These are phyloP conservation scores for Drosophila pectinifera DNA, from an alignment of 1,140 invertebrate species.

Conservation along the genomic window DNA sequence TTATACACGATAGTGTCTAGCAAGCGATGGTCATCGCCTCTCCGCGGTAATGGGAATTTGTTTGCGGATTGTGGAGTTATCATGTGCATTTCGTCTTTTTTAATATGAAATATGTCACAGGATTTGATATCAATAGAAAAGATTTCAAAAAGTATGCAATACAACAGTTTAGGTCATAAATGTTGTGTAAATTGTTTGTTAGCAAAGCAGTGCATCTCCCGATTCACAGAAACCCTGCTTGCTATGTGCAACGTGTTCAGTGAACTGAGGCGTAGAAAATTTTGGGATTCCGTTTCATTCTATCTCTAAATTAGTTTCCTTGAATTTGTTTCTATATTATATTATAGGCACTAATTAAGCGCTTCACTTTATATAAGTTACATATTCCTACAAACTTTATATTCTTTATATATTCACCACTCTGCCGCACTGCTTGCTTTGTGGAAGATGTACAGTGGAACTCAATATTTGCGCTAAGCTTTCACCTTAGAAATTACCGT, in stretches of 20 bases:
- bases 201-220: not conserved
- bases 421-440: not conserved
- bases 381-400: no score
- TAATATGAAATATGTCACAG: not conserved
- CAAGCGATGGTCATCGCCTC: conserved; percentile 18
- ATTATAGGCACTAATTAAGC: no score
- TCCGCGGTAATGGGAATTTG: conserved; percentile 1
- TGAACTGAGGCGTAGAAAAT: not conserved
- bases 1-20: conserved; percentile 59
- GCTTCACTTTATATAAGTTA: no score
- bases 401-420: not conserved
- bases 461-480: conserved; percentile 30
- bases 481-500: conserved; percentile 55
- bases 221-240: not conserved
- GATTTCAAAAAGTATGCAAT: not conserved
- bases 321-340: no score
- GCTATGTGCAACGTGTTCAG: not conserved
- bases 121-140: not conserved
- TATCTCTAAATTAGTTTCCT: no score
- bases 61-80: not conserved
- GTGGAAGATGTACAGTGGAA: not conserved
- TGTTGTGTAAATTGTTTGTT: no score
- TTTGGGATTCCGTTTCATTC: not conserved
- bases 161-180: not conserved
- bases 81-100: not conserved